Evolutionary conservation across 1,140 invertebrate genomes (phyloP).

Genomic region (Asbolus verrucosus): DNA sequence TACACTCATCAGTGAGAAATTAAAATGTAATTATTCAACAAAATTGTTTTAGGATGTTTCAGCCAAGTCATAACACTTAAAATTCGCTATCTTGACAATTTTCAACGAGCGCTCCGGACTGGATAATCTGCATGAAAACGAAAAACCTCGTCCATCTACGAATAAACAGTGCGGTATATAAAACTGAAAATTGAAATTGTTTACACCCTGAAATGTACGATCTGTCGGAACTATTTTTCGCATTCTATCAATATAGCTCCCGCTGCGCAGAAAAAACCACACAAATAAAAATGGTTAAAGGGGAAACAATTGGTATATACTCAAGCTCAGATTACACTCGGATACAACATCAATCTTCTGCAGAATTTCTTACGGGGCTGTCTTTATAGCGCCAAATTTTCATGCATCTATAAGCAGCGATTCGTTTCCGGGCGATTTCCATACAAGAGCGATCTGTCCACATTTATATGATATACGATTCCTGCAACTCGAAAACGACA

Average conservation of each 20-base stretch:
- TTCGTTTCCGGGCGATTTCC: conserved; percentile 33
- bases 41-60: conserved; percentile 7
- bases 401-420: conserved; percentile 37
- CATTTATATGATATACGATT: conserved; percentile 37
- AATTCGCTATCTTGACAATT: too few species aligned
- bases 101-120: too few species aligned
- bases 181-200: too few species aligned
- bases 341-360: conserved; percentile 33
- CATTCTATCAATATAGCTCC: too few species aligned
- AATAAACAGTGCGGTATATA: too few species aligned
- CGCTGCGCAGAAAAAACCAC: too few species aligned
- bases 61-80: too few species aligned
- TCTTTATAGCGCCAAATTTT: conserved; percentile 32
- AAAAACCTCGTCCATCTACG: too few species aligned
- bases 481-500: conserved; percentile 8
- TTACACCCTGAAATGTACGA: too few species aligned
- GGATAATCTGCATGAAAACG: too few species aligned
- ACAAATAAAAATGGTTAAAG: not conserved
- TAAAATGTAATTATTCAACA: conserved; percentile 6
- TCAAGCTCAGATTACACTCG: conserved; percentile 15
- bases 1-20: not conserved
- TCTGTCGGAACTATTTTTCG: too few species aligned
- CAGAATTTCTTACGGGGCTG: conserved; percentile 33
- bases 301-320: conserved; percentile 13
- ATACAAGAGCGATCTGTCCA: conserved; percentile 32